Conservation (phyloP, 2,797 vertebrate genomes). For the Linurgus olivaceus region DNA sequence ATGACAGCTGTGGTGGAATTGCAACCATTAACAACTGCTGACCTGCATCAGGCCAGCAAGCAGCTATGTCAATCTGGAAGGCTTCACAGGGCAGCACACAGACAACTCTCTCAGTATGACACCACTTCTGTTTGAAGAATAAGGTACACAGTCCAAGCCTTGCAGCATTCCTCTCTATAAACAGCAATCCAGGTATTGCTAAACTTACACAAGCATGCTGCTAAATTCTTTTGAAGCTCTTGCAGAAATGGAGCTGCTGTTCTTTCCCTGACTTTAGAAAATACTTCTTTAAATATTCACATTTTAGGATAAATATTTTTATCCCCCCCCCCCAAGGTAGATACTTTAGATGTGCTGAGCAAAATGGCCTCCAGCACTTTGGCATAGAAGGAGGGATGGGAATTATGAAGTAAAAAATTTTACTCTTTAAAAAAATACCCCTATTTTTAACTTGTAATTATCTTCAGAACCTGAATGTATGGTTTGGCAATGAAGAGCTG, state of each 20-base stretch:
- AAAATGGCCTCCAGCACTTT: not conserved
- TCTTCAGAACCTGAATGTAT: not conserved
- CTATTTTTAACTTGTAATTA: not conserved
- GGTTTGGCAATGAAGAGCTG: not conserved
- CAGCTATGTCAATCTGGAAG: not conserved
- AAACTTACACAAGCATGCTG: not conserved
- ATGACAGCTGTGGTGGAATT: not conserved
- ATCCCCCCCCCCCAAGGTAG: not conserved
- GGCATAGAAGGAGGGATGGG: fast-evolving
- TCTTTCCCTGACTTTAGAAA: not conserved
- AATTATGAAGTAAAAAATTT: not conserved
- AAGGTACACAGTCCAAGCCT: not conserved
- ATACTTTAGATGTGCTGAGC: not conserved
- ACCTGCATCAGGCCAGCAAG: not conserved
- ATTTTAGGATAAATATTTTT: not conserved
- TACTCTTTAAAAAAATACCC: not conserved
- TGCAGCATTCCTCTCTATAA: not conserved
- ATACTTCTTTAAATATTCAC: not conserved
- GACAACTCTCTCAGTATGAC: not conserved
- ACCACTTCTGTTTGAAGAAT: not conserved
- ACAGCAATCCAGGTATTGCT: not conserved
- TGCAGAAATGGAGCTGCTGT: not conserved
- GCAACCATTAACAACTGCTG: not conserved
- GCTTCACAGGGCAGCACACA: not conserved
- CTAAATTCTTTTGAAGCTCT: not conserved